Conservation (phyloP, 2,797 vertebrate species). For the Merluccius polli region DNA sequence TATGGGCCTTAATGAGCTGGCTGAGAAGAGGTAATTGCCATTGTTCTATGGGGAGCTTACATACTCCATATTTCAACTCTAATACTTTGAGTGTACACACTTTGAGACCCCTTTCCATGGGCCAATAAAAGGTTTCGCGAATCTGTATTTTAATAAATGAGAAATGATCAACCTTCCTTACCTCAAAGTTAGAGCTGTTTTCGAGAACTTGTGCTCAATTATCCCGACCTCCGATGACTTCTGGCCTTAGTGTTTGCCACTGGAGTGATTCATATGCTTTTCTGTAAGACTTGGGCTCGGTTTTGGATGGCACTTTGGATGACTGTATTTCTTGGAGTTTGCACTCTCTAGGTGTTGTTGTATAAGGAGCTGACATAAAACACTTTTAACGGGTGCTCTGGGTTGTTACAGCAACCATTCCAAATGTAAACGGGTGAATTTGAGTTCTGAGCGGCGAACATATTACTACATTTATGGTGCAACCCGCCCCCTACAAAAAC, state of each 20-base stretch:
- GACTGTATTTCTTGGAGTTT: slow-evolving; percentile 37
- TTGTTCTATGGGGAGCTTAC: background rate
- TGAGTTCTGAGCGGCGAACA: background rate
- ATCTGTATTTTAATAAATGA: slow-evolving; percentile 10
- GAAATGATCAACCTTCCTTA: slow-evolving; percentile 4
- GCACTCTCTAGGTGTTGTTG: slow-evolving; percentile 24
- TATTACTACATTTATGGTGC: background rate
- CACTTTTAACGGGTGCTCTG: slow-evolving; percentile 9
- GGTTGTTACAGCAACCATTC: background rate
- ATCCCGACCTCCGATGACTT: slow-evolving; percentile 27
- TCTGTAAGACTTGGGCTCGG: slow-evolving; percentile 33
- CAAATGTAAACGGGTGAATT: background rate
- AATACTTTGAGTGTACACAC: background rate
- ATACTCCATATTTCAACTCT: background rate
- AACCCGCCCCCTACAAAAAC: slow-evolving; percentile 21
- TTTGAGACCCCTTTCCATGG: background rate
- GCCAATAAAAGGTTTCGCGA: background rate
- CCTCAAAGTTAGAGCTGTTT: slow-evolving; percentile 21
- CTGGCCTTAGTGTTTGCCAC: slow-evolving; percentile 21
- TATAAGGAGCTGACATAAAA: slow-evolving; percentile 24
- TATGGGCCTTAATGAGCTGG: background rate
- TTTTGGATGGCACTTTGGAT: slow-evolving; percentile 33
- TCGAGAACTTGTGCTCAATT: slow-evolving; percentile 23
- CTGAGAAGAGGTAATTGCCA: background rate
- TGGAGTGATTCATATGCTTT: slow-evolving; percentile 42